Evolutionary conservation across 1,140 invertebrate genomes (phyloP), one percentile per base, ranked within the genome.

Genomic region (Zaprionus nigranus): DNA sequence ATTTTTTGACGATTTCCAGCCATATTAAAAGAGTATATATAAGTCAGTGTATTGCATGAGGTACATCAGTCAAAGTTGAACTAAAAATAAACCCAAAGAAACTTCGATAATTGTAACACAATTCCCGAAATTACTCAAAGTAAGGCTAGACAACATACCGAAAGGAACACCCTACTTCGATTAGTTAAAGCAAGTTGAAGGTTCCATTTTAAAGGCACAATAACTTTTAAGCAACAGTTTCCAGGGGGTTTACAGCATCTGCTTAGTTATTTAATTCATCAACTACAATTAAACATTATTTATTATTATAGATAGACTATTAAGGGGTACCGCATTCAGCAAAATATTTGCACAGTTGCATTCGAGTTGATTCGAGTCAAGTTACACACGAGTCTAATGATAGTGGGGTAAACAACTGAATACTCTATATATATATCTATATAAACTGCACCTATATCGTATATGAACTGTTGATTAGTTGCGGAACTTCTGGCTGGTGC

Each of bases 401-500:
- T 20, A 46, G 40, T 46, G n/a, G 40, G n/a, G 6, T 17, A 46
- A 46, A 17, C 40, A 46, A 46, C n/a, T 17, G 40, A 46, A n/a
- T 46, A 17, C 2, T 9, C 40, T 46, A 46, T 46, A 17, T 43
- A 46, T 7, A 40, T n/a, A 43, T 43, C 15, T 43, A n/a, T 46
- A 17, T 46, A 46, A 46, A 17, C 38, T 40, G 12, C n/a, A 40
- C 38, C 5, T 40, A 40, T 40, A 40, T 15, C 5, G n/a, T n/a
- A 40, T 40, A 15, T 40, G n/a, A n/a, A n/a, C 17, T n/a, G 6
- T 46, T 51, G n/a, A 69, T 69, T 75, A 87, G 17, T 88, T 87
- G 15, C 84, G 73, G 66, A 88, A 84, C 43, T 88, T 88, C 22
- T 74, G 56, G 28, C 53, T 17, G 67, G 58, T 2, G n/a, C n/a